Evolutionary conservation across 2,888 invertebrate species (phyloP).

Genomic region (Watsonalla binaria): DNA sequence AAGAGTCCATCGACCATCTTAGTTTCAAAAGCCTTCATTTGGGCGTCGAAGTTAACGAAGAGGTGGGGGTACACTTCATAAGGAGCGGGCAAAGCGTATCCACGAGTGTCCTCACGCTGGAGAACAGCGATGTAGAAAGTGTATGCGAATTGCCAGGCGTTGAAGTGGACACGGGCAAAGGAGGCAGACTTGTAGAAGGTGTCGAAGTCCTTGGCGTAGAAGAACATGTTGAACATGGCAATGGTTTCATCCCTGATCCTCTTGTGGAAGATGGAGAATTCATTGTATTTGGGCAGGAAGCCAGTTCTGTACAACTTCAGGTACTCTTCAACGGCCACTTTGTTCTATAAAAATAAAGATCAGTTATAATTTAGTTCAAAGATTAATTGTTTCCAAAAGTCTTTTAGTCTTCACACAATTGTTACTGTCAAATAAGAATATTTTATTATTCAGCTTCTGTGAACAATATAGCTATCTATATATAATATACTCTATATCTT

Average conservation of each 20-base stretch:
- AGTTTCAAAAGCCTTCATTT: slow-evolving; percentile 59
- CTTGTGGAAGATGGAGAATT: slow-evolving; percentile 74
- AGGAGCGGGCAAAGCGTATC: slow-evolving; percentile 81
- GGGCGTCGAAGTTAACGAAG: slow-evolving; percentile 79
- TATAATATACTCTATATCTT: too few species aligned
- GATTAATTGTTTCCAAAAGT: too few species aligned
- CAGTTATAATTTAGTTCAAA: neutral
- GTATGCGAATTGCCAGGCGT: slow-evolving; percentile 81
- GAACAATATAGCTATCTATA: too few species aligned
- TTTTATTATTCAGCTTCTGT: neutral
- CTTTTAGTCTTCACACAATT: too few species aligned
- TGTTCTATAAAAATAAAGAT: slow-evolving; percentile 42
- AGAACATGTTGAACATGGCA: slow-evolving; percentile 77
- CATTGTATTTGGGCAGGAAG: slow-evolving; percentile 64
- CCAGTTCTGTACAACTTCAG: slow-evolving; percentile 56
- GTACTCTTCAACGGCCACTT: slow-evolving; percentile 64
- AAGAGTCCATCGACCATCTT: slow-evolving; percentile 57
- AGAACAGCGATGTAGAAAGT: slow-evolving; percentile 78
- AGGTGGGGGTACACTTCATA: slow-evolving; percentile 83
- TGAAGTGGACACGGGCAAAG: slow-evolving; percentile 77
- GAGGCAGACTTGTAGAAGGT: slow-evolving; percentile 79
- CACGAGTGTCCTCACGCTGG: slow-evolving; percentile 78
- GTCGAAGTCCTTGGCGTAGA: slow-evolving; percentile 79
- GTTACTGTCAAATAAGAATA: neutral
- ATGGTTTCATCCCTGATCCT: slow-evolving; percentile 67